phyloP scores from a whole-genome alignment of 2,888 invertebrate species.

The Himalopsyche anomala region DNA sequence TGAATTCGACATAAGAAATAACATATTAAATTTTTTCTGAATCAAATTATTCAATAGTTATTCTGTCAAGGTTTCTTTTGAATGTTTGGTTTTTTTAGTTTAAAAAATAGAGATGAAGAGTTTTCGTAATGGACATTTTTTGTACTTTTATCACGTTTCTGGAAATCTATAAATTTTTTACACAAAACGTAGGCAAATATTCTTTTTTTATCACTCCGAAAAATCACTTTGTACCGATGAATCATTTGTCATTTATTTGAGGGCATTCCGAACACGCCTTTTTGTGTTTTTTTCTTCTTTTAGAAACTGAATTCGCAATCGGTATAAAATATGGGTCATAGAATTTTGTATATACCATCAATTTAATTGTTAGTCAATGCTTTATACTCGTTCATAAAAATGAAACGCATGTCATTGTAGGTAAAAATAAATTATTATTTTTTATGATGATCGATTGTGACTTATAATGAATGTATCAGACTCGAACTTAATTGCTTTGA shows the following conservation, averaged over 20 bases:
- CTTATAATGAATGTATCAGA: too few species aligned
- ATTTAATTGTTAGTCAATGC: too few species aligned
- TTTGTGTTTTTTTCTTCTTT: not conserved
- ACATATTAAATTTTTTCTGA: too few species aligned
- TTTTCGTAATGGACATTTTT: not conserved
- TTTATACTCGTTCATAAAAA: too few species aligned
- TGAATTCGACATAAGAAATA: too few species aligned
- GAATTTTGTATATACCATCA: too few species aligned
- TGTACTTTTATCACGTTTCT: conserved; percentile 19
- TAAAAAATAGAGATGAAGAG: not conserved
- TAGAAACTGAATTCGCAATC: not conserved
- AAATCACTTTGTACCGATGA: not conserved
- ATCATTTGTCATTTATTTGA: not conserved
- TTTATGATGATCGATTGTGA: too few species aligned
- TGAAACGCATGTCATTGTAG: too few species aligned
- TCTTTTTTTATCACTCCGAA: not conserved
- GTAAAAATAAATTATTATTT: too few species aligned
- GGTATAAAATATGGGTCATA: not conserved
- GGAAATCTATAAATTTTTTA: not conserved
- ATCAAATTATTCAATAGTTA: too few species aligned
- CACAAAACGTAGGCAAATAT: not conserved
- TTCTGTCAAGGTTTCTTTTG: too few species aligned
- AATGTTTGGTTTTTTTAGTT: not conserved
- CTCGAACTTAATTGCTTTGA: too few species aligned
- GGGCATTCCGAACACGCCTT: not conserved